Percentiles rank a stretch among this genome's conserved stretches.
Evolutionary conservation across 2,797 vertebrate species (phyloP).

Genomic region (Allobates femoralis): DNA sequence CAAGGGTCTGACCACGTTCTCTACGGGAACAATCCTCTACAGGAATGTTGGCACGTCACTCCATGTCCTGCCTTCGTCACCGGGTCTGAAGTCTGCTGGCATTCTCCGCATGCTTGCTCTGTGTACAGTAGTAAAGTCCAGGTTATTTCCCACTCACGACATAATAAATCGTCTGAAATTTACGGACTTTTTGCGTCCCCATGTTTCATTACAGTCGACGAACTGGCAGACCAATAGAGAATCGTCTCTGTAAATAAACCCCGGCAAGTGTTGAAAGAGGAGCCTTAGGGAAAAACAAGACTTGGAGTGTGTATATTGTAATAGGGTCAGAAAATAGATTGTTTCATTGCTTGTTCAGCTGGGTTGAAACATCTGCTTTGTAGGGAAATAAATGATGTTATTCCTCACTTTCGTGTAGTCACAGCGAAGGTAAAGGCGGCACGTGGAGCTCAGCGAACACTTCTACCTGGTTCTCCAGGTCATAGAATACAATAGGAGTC

Average conservation of each 20-base stretch:
- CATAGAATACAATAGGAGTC: neutral
- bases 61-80: neutral
- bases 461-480: neutral
- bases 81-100: neutral
- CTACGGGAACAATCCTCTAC: neutral
- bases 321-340: conserved; percentile 14
- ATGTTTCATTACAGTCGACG: neutral
- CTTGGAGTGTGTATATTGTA: conserved; percentile 36
- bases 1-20: neutral
- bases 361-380: conserved; percentile 49
- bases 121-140: conserved; percentile 38
- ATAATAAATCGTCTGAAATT: conserved; percentile 40
- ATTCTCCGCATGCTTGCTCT: neutral
- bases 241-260: conserved; percentile 19
- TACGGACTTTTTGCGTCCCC: neutral
- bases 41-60: neutral
- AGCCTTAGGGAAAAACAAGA: conserved; percentile 34
- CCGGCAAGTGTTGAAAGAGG: conserved; percentile 43
- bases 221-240: conserved; percentile 20
- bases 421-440: neutral
- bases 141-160: neutral
- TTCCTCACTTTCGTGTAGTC: neutral
- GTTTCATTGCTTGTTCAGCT: conserved; percentile 61
- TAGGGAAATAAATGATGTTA: conserved; percentile 38
- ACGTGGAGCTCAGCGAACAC: neutral